Evolutionary conservation across 2,797 vertebrate genomes (phyloP), one percentile per base, ranked within the genome.

Genomic region (Rousettus madagascariensis): DNA sequence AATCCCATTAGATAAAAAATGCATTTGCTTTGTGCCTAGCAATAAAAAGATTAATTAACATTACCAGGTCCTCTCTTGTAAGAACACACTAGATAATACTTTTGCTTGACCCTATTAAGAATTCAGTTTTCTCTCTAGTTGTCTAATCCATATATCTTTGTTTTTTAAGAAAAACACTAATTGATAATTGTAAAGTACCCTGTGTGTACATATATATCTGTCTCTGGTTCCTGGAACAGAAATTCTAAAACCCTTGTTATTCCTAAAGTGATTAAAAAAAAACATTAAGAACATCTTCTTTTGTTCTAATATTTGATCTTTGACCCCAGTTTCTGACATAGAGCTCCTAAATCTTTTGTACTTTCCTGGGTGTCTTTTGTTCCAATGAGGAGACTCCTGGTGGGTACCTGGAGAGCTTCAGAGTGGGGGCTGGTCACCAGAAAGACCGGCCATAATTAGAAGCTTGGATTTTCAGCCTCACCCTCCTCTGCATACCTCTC

Each of bases 1-100:
- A 77, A 78, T 93, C 71, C 28, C 15, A 59, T 66, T 93, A 90
- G 83, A 63, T 89, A 96, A 83, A 80, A 49, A 20, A 49, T 80
- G 1, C 36, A 72, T 89, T 97, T 90, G 75, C 33, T 65, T 95
- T 49, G 75, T 24, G 7, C 6, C 69, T 95, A 46, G 53, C 65
- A 5, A 94, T 90, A 87, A 66, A 87, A 85, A 33, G 57, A 85
- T 96, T 49, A 74, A 80, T 87, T 71, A 86, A 51, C n/a, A 86
- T 94, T 55, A 86, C 8, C 36, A 92, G 15, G 6, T 65, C 10
- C 7, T 86, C 10, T 43, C n/a, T 69, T 71, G 20, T 68, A 51
- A 46, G 2, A 77, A 61, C 5, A 83, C 6, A 89, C 38, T 55
- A 2, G 8, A 61, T 59, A 59, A 33, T 51, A 11, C 0, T 79